Conservation (phyloP, 2,797 vertebrate species). For the Poeciliopsis infans region DNA sequence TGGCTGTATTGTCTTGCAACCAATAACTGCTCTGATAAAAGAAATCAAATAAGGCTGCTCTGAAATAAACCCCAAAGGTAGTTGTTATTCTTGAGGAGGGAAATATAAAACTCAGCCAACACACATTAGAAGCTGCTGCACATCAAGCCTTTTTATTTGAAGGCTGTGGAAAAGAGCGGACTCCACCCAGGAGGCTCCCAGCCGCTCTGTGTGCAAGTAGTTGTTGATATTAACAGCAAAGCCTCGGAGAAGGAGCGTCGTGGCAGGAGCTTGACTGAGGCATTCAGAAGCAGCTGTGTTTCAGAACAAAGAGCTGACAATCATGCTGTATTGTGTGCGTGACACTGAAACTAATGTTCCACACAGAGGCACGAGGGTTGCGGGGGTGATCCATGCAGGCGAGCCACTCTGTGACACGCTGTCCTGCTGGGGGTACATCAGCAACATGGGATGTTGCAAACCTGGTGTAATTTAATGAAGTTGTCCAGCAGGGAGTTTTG, state of each 20-base stretch:
- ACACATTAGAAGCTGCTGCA: conserved; percentile 43
- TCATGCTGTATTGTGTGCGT: conserved; percentile 45
- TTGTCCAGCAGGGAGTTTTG: conserved; percentile 39
- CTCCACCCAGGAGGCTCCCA: conserved; percentile 60
- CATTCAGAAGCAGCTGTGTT: conserved; percentile 44
- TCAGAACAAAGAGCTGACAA: conserved; percentile 65
- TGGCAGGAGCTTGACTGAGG: conserved; percentile 49
- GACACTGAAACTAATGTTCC: conserved; percentile 51
- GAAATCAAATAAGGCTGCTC: conserved; percentile 46
- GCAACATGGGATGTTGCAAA: conserved; percentile 30
- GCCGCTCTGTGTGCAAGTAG: conserved; percentile 40
- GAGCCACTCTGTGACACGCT: conserved; percentile 44
- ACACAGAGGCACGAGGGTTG: conserved; percentile 40
- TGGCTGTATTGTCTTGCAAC: conserved; percentile 26
- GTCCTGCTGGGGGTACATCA: conserved; percentile 35
- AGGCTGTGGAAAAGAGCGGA: conserved; percentile 54
- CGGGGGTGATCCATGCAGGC: conserved; percentile 15
- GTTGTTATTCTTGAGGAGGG: conserved; percentile 58
- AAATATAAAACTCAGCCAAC: conserved; percentile 36
- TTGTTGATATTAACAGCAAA: conserved; percentile 65
- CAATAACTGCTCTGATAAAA: conserved; percentile 51
- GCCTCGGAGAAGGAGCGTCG: conserved; percentile 47
- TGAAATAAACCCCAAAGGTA: conserved; percentile 53
- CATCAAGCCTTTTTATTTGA: conserved; percentile 63
- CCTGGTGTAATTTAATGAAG: conserved; percentile 55